A percentile compares a stretch with the other conserved stretches of the same genome.
Conservation (phyloP, 2,113 vertebrate genomes). For the Tetrax tetrax region DNA sequence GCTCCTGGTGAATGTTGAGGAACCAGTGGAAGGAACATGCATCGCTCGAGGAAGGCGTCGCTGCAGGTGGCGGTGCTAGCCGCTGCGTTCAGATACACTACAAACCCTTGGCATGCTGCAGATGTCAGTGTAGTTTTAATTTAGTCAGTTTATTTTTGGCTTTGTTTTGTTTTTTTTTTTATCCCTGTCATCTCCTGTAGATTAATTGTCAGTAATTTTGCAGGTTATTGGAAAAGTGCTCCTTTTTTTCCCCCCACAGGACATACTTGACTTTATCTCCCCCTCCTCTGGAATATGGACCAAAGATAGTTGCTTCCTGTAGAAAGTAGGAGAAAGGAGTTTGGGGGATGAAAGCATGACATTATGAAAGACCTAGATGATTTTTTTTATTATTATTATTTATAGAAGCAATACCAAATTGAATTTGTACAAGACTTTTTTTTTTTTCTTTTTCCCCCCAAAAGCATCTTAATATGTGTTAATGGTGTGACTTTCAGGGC, state of each 20-base stretch:
- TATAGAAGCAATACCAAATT: neutral
- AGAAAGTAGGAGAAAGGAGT: neutral
- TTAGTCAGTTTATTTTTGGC: neutral
- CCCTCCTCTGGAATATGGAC: neutral
- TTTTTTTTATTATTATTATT: neutral
- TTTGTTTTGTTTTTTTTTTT: neutral
- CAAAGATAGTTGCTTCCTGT: neutral
- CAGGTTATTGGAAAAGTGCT: neutral
- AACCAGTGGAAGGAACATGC: fast-evolving
- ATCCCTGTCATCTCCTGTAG: neutral
- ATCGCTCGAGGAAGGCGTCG: fast-evolving
- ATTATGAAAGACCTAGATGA: neutral
- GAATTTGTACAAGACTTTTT: neutral
- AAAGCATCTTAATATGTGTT: neutral
- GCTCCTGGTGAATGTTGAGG: neutral
- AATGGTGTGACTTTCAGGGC: neutral
- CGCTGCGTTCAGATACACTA: fast-evolving
- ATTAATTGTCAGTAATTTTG: neutral
- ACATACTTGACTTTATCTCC: neutral
- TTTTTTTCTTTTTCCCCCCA: fast-evolving
- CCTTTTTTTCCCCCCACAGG: neutral
- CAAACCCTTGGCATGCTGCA: neutral
- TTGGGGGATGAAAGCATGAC: neutral
- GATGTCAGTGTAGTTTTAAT: neutral
- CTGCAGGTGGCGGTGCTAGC: neutral